Base-by-base conservation (phyloP, 1,140 invertebrate genomes). In the Papilio aristodemus region DNA sequence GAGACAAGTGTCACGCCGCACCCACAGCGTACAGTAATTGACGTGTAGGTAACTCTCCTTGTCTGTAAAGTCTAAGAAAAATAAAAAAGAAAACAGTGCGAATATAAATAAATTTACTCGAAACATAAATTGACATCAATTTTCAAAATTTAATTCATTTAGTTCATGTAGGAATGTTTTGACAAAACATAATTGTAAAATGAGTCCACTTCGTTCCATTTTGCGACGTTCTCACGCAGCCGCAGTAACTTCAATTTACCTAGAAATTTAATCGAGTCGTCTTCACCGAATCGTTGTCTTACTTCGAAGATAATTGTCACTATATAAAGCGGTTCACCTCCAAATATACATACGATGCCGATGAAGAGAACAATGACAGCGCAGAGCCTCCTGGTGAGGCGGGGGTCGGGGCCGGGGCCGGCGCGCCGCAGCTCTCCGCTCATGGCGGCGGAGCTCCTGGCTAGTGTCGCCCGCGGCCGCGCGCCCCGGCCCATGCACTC, bases 301-400 rank as follows among this genome's bases (percentile, higher is more conserved):
- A 13, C 11, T 13, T 10, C 13, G 38, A 39, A 72, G 38, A 0
- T 0, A 41, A 32, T 66, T 72, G 71, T 75, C 75, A 75, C 68
- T 75, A 79, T 75, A 78, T 70, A 76, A 74, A 72, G 63, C 14
- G 54, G 36, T 78, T 79, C 74, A 91, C 90, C 87, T 78, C 83
- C 88, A 68, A 89, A 82, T 69, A 90, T 77, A 72, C 88, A 87
- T 50, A 90, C 69, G 13, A 89, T 73, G 25, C 86, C 89, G 19
- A 89, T 81, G 14, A 91, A 78, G 54, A 90, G 79, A 66, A 89
- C 80, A 4, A 90, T 74, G 22, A 81, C 84, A 0, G 86, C 83
- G 71, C 81, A 87, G 14, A 92, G 73, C 6, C 90, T 80, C 68
- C 85, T 88, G 6, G 81, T 86, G 68, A 89, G 85, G 46, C 84